Evolutionary conservation across 2,797 vertebrate genomes (phyloP).

Genomic region (Fistularia tabacaria): DNA sequence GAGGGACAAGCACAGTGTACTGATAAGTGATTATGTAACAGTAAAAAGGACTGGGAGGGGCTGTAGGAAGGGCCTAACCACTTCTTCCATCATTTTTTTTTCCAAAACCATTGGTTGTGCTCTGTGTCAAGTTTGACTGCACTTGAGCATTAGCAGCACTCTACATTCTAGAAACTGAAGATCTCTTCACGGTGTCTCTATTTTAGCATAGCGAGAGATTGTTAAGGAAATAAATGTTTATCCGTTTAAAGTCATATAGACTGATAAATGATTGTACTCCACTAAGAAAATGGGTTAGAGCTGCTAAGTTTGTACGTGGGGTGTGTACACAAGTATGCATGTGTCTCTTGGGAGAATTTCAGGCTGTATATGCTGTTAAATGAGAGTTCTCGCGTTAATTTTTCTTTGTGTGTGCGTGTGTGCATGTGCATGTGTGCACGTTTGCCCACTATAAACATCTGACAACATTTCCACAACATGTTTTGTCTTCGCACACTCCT

Average conservation of each 20-base stretch:
- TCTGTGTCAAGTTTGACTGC: conserved; percentile 16
- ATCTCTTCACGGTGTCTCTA: not conserved
- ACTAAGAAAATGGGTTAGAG: not conserved
- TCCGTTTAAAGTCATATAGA: not conserved
- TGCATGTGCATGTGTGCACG: no score
- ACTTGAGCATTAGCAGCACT: conserved; percentile 24
- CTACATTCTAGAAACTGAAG: conserved; percentile 1
- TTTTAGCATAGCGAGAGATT: not conserved
- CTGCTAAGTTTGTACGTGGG: not conserved
- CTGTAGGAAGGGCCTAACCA: conserved; percentile 33
- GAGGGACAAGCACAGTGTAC: conserved; percentile 36
- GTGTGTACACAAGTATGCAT: not conserved
- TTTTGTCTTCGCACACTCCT: not conserved
- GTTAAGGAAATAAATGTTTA: no score
- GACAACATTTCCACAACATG: conserved; percentile 3
- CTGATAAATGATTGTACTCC: not conserved
- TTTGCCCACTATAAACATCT: conserved; percentile 10
- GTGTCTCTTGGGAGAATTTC: not conserved
- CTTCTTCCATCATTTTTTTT: conserved; percentile 23
- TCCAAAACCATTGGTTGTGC: conserved; percentile 35
- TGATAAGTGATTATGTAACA: conserved; percentile 65
- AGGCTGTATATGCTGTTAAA: no score
- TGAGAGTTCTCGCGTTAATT: conserved; percentile 8
- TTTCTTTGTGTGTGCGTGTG: not conserved
- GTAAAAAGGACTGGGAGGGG: conserved; percentile 43